These are phyloP conservation scores for Gracilinanus agilis DNA, from an alignment of 2,113 vertebrate genomes.

Conservation along the genomic window DNA sequence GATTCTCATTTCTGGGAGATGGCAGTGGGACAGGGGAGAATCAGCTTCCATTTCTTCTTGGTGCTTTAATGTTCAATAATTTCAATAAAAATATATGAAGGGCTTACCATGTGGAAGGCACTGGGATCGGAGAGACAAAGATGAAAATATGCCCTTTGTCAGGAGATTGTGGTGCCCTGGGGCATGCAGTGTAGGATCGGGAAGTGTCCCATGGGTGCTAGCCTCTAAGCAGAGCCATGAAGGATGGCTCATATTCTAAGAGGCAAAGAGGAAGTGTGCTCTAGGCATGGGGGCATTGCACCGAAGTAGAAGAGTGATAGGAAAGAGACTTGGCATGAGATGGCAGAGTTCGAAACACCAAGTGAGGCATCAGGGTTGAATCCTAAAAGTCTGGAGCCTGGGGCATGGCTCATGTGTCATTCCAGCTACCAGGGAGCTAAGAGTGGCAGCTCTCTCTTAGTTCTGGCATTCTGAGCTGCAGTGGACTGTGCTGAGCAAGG, in stretches of 20 bases:
- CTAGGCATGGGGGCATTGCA: background rate
- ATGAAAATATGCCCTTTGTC: background rate
- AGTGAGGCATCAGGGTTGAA: background rate
- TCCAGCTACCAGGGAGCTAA: background rate
- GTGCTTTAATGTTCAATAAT: conserved; percentile 6
- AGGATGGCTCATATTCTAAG: background rate
- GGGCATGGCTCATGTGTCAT: no score
- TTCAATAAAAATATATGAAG: background rate
- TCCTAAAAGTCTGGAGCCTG: background rate
- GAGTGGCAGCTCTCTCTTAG: background rate
- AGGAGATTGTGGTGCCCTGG: background rate
- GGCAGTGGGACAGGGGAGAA: background rate
- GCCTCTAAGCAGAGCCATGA: background rate
- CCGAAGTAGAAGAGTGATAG: background rate
- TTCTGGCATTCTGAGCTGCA: no score
- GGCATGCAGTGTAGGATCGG: conserved; percentile 13
- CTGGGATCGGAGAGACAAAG: background rate
- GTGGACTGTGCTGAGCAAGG: background rate
- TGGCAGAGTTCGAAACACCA: background rate
- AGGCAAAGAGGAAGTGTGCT: background rate
- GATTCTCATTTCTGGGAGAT: conserved; percentile 52
- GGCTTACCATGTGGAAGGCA: background rate
- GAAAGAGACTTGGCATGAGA: background rate
- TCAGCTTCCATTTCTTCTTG: conserved; percentile 45
- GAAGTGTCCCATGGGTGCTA: background rate